A percentile compares a stretch with the other conserved stretches of the same genome.
Evolutionary conservation across 2,113 vertebrate species (phyloP).

Genomic region (Anoura caudifer): DNA sequence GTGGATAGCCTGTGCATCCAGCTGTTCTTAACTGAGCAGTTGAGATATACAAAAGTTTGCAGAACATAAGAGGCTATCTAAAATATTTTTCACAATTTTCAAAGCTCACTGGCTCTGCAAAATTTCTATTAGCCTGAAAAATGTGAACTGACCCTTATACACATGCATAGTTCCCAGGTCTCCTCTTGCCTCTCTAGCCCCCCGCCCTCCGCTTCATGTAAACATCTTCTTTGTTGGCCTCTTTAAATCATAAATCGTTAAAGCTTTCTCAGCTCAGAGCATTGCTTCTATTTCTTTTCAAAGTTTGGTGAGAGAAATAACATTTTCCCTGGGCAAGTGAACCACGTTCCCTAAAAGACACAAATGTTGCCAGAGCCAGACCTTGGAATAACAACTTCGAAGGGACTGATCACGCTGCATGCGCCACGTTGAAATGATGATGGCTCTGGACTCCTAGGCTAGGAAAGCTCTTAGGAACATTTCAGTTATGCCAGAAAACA

Average conservation of each 20-base stretch:
- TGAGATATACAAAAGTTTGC: neutral
- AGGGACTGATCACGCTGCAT: no score
- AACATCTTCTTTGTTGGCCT: neutral
- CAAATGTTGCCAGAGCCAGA: neutral
- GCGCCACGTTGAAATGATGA: neutral
- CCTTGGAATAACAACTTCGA: neutral
- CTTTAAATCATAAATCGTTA: neutral
- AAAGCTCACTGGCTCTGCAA: neutral
- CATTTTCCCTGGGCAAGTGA: neutral
- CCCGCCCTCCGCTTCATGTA: rapidly evolving
- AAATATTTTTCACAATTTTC: slow-evolving; percentile 3
- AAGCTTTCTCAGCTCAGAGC: neutral
- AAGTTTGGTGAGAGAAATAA: neutral
- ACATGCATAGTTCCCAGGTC: neutral
- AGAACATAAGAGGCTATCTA: neutral
- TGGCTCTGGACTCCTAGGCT: neutral
- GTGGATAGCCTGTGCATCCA: neutral
- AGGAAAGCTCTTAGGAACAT: neutral
- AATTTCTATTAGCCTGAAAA: slow-evolving; percentile 1
- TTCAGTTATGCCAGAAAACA: neutral
- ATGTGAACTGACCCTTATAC: neutral
- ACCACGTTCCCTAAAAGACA: neutral
- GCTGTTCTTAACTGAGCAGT: neutral
- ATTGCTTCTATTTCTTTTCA: neutral
- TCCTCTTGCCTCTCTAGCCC: neutral